Evolutionary conservation across 2,797 vertebrate species (phyloP).

Genomic region (Erithacus rubecula): DNA sequence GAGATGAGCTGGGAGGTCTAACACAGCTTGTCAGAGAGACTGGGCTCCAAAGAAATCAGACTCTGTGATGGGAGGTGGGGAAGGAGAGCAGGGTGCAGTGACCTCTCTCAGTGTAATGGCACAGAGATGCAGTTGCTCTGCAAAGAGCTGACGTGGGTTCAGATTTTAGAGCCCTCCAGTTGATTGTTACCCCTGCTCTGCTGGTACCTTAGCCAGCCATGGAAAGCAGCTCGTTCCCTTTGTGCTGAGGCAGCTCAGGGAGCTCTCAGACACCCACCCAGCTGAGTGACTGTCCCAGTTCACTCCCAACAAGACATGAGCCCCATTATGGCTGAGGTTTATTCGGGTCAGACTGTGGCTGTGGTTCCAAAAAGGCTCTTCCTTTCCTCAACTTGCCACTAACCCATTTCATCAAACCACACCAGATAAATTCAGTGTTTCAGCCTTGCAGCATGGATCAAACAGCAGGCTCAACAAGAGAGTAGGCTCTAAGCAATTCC

Average conservation of each 20-base stretch:
- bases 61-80: background rate
- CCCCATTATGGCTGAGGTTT: background rate
- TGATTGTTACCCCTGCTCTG: constrained; percentile 8
- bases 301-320: background rate
- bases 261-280: background rate
- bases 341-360: background rate
- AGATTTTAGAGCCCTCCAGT: constrained; percentile 28
- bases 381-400: background rate
- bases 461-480: background rate
- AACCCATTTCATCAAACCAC: background rate
- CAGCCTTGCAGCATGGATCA: background rate
- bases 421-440: background rate
- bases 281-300: background rate
- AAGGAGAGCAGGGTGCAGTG: background rate
- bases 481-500: background rate
- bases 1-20: background rate
- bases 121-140: background rate
- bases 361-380: background rate
- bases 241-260: background rate
- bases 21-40: rapidly evolving
- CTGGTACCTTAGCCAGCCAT: background rate
- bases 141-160: background rate
- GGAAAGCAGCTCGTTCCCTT: background rate
- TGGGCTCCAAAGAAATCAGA: background rate
- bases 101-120: constrained; percentile 1